phyloP scores from a whole-genome alignment of 2,888 invertebrate species.

The Gordius sp. region DNA sequence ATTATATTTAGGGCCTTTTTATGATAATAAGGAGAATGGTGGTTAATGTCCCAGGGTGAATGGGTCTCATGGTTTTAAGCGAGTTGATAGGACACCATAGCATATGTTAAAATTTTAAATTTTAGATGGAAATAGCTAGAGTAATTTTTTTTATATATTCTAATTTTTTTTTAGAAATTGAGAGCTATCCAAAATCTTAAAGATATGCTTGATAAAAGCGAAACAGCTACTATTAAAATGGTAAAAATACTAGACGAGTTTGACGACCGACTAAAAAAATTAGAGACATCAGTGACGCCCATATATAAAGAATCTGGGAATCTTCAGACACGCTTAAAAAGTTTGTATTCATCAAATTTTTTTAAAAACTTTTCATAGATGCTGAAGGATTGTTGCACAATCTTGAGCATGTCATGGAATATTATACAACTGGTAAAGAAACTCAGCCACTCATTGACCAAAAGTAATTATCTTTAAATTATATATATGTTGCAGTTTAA shows the following conservation, averaged over 20 bases:
- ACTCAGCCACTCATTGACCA: neutral
- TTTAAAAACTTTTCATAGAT: conserved; percentile 4
- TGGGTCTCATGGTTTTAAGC: too few relatives aligned
- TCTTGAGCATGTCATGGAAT: neutral
- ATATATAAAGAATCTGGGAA: conserved; percentile 14
- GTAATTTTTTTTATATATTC: too few relatives aligned
- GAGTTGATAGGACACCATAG: too few relatives aligned
- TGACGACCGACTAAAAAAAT: neutral
- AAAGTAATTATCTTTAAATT: neutral
- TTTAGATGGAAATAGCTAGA: too few relatives aligned
- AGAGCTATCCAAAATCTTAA: neutral
- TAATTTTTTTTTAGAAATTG: too few relatives aligned
- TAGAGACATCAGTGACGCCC: neutral
- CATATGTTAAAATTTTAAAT: too few relatives aligned
- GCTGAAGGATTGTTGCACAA: neutral
- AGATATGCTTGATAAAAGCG: neutral
- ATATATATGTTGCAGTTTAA: neutral
- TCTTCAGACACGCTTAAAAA: neutral
- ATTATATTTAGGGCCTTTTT: too few relatives aligned
- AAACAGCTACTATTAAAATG: neutral
- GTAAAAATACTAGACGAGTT: neutral
- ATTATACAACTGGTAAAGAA: conserved; percentile 3
- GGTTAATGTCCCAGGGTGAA: too few relatives aligned
- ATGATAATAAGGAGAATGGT: too few relatives aligned
- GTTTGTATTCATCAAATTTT: neutral